Conservation (phyloP, 2,888 invertebrate genomes). For the Scrobipalpa costella region DNA sequence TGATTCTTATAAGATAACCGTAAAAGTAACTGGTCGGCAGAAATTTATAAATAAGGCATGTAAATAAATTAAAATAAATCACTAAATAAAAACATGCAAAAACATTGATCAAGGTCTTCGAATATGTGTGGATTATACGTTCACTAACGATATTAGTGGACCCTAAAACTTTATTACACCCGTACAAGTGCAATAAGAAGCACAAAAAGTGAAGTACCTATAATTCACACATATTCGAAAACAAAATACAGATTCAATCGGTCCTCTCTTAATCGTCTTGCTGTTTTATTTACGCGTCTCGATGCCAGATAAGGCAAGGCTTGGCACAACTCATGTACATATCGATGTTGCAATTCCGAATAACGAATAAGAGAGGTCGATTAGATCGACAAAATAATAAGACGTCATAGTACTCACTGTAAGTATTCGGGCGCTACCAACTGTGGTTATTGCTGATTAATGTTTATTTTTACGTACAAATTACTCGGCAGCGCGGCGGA, state of each 20-base stretch:
- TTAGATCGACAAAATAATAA: conserved; percentile 58
- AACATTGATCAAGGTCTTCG: conserved; percentile 18
- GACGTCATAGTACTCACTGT: conserved; percentile 74
- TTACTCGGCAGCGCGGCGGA: conserved; percentile 76
- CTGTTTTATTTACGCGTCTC: conserved; percentile 28
- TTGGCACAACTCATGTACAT: conserved; percentile 23
- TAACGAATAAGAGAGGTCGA: conserved; percentile 54
- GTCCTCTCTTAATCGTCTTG: conserved; percentile 31
- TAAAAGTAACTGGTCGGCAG: background rate
- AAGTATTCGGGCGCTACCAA: conserved; percentile 66
- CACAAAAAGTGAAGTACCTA: conserved; percentile 14
- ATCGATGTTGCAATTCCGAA: conserved; percentile 34
- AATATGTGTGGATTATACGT: conserved; percentile 8
- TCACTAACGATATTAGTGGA: background rate
- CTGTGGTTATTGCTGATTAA: conserved; percentile 75
- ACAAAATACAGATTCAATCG: conserved; percentile 39
- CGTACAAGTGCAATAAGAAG: conserved; percentile 2
- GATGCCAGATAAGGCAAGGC: conserved; percentile 26
- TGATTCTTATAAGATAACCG: background rate
- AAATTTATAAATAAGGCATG: background rate
- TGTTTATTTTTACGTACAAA: conserved; percentile 79
- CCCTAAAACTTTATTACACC: background rate
- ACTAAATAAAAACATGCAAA: conserved; percentile 7
- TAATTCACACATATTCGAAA: conserved; percentile 32
- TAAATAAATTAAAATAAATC: conserved; percentile 2